Evolutionary conservation across 37 sponge, comb jelly and placozoan genomes (phyloP), one percentile per base, ranked within the genome.

Genomic region (Ianthella basta): DNA sequence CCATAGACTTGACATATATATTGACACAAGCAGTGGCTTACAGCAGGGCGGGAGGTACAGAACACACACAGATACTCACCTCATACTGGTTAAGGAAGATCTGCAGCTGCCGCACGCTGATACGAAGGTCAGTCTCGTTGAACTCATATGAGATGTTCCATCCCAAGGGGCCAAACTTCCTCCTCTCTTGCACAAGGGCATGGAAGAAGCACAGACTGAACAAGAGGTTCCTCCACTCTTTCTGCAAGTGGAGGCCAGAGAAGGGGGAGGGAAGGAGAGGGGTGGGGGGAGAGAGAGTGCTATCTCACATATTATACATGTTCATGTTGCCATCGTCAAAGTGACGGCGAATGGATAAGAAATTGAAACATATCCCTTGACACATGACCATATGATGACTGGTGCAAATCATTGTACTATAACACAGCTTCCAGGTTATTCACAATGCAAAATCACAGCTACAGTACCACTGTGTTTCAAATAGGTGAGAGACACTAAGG

Each of bases 131-230:
- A 56, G 99, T 99, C 83, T 99, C 99, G 57, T 99, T 99, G 89
- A 91, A 99, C 73, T 99, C 99, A 55, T 99, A 99, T 6, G 99
- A 92, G 39, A 99, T 99, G 80, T 99, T 99, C 99, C 99, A 99
- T 6, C 99, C 99, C 0, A 99, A 88, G 1, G 99, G 83, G 34
- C 99, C 97, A 87, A 97, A 99, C 64, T 93, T 97, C 57, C 99
- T 85, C 57, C 99, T 75, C 86, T 99, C 99, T 81, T 99, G 99
- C 21, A 96, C 95, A 40, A 97, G 72, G 44, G 92, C 99, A 75
- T 99, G 99, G 90, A 99, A 99, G 90, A 99, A 99, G 50, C 99
- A 99, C 80, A 99, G 92, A 55, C 97, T 94, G 86, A 97, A 97
- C 57, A 99, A 86, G 36, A 99, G 89, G 57, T 91, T 90, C 86